Evolutionary conservation across 92 coral and sea anemone genomes (phyloP).

Genomic region (Porites evermanni): DNA sequence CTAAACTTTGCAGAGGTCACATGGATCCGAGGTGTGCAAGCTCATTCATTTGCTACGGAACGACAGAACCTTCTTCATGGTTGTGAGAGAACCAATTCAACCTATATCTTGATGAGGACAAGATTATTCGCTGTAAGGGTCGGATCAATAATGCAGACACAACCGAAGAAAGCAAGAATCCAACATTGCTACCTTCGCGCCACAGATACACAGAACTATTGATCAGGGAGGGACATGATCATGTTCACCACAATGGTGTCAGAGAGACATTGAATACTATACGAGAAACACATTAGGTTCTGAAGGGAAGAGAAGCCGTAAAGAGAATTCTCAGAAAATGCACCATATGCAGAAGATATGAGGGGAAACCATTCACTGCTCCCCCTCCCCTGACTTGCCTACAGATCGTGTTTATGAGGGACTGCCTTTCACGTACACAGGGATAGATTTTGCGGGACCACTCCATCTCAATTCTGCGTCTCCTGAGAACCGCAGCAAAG

Average conservation of each 20-base stretch:
- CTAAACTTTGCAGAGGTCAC: neutral
- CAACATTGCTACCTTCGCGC: neutral
- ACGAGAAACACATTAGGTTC: neutral
- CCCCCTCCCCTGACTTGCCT: neutral
- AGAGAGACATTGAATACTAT: neutral
- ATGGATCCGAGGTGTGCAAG: constrained; percentile 11
- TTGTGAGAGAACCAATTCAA: neutral
- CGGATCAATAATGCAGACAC: neutral
- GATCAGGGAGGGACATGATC: neutral
- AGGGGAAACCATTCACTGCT: neutral
- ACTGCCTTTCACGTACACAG: neutral
- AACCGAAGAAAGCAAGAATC: neutral
- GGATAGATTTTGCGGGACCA: constrained; percentile 10
- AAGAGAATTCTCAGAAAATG: neutral
- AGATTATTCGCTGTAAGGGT: constrained; percentile 7
- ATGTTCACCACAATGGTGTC: neutral
- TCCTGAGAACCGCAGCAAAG: neutral
- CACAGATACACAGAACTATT: neutral
- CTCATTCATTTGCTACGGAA: neutral
- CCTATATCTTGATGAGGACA: constrained; percentile 1
- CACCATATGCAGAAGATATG: neutral
- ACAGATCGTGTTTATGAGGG: neutral
- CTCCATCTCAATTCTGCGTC: constrained; percentile 1
- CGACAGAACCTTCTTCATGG: neutral
- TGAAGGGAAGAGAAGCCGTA: constrained; percentile 30